A percentile compares a stretch with the other conserved stretches of the same genome.
Conservation (phyloP, 2,113 vertebrate genomes). For the Heterocephalus glaber region DNA sequence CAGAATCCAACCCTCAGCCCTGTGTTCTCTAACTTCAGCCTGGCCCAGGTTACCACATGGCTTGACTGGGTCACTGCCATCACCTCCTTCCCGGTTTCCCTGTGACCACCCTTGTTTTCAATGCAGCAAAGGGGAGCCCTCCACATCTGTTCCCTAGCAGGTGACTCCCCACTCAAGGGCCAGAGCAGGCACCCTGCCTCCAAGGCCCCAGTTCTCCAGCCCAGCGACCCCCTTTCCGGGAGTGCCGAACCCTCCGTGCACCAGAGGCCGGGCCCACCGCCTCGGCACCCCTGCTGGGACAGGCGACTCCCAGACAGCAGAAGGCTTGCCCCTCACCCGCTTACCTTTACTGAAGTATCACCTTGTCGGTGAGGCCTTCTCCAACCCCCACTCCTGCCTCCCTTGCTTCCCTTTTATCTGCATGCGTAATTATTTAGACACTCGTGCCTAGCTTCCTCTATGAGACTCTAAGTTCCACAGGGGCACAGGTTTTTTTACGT, state of each 20-base stretch:
- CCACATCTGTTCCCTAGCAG: not conserved
- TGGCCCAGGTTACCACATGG: not conserved
- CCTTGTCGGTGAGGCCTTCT: not conserved
- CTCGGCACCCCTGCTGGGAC: not conserved
- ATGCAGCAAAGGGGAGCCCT: not conserved
- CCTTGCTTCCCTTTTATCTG: not conserved
- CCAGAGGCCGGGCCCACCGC: not conserved
- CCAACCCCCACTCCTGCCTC: not conserved
- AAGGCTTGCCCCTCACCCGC: not conserved
- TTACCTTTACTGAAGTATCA: not conserved
- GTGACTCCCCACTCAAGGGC: not conserved
- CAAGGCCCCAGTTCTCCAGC: not conserved
- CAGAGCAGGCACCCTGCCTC: too few relatives aligned
- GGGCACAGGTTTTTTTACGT: not conserved
- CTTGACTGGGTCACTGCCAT: not conserved
- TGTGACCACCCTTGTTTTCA: not conserved
- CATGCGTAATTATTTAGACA: fast-evolving
- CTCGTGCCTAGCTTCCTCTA: fast-evolving
- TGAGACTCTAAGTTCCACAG: not conserved
- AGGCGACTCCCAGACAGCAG: not conserved
- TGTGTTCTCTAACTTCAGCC: not conserved
- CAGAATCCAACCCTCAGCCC: not conserved
- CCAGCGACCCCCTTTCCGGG: not conserved
- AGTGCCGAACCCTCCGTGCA: too few relatives aligned
- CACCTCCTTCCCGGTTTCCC: too few relatives aligned